Percentiles rank a stretch among this genome's conserved stretches.
Evolutionary conservation across 2,797 vertebrate species (phyloP).

Genomic region (Miichthys miiuy): DNA sequence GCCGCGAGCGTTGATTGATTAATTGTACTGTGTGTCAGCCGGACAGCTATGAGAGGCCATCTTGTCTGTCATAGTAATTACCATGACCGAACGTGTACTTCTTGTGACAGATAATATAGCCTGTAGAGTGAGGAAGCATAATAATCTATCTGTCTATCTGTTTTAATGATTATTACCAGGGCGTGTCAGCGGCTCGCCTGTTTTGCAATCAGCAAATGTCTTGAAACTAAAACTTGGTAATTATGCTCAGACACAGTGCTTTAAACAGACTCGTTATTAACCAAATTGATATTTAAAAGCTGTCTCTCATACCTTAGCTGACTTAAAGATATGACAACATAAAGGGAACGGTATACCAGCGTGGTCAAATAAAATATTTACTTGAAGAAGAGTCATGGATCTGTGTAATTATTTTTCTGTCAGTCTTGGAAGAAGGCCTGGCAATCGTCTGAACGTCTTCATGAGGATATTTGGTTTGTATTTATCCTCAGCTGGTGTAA

Average conservation of each 20-base stretch:
- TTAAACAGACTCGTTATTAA: slow-evolving; percentile 25
- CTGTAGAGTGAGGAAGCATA: slow-evolving; percentile 35
- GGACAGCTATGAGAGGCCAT: slow-evolving; percentile 57
- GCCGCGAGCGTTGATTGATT: slow-evolving; percentile 66
- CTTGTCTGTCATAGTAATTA: slow-evolving; percentile 65
- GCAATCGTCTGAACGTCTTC: slow-evolving; percentile 24
- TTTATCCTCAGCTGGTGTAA: slow-evolving; percentile 67
- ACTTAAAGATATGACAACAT: not conserved
- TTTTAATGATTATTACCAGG: slow-evolving; percentile 48
- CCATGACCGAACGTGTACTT: slow-evolving; percentile 44
- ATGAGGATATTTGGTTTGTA: slow-evolving; percentile 59
- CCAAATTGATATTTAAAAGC: slow-evolving; percentile 7
- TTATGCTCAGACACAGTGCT: not conserved
- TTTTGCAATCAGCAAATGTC: slow-evolving; percentile 26
- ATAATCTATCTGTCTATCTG: slow-evolving; percentile 50
- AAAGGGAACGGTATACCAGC: not conserved
- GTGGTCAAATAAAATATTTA: slow-evolving; percentile 7
- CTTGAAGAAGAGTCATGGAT: slow-evolving; percentile 18
- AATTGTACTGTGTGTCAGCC: slow-evolving; percentile 40
- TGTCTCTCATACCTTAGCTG: not conserved
- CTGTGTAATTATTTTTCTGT: slow-evolving; percentile 49
- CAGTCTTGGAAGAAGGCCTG: slow-evolving; percentile 44
- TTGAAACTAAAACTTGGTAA: slow-evolving; percentile 29
- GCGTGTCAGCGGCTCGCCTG: not conserved
- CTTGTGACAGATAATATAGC: slow-evolving; percentile 53